Base-by-base conservation (phyloP, 2,797 vertebrate species). In the Ibycter americanus region DNA sequence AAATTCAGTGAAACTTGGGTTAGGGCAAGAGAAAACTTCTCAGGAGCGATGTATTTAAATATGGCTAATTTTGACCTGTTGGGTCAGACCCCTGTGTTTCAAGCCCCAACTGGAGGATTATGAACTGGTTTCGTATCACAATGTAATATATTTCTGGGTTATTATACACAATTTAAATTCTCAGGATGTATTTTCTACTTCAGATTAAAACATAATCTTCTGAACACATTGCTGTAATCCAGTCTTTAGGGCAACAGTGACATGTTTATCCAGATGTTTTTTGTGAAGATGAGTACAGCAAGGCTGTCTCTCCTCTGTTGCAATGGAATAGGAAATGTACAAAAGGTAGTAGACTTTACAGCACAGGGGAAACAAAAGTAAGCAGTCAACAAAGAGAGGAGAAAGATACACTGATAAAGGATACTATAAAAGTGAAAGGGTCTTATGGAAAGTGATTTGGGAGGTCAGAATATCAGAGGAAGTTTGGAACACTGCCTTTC, bases 231-330 rank as follows among this genome's bases (percentile, higher is more conserved):
- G 32, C 34, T 92, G 20, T 78, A 74, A 74, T 71, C 20, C 77
- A 12, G 11, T 59, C 25, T 66, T 66, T 58, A 36, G 94, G 76
- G 26, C 29, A 61, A 44, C 38, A 70, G 40, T 44, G 49, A 12
- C 19, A 11, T 5, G 2, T 67, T 88, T 82, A 65, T 40, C 19
- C 32, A 65, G 17, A 22, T 72, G 13, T 0, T 12, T 89, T 90
- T 92, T 87, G 66, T 80, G 86, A 95, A 95, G 73, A 90, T 91
- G 88, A 86, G 38, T 94, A 74, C 31, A 88, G 49, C 74, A 79
- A 95, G 63, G 51, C 83, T 91, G 44, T 77, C 90, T 86, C 47
- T 40, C 74, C 84, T 95, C 76, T 96, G n/a, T 87, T 67, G 77
- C 86, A 88, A 88, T 25, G n/a, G 47, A 49, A 61, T 59, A 67